Conservation (phyloP, 2,797 vertebrate genomes). For the Eidolon dupreanum region DNA sequence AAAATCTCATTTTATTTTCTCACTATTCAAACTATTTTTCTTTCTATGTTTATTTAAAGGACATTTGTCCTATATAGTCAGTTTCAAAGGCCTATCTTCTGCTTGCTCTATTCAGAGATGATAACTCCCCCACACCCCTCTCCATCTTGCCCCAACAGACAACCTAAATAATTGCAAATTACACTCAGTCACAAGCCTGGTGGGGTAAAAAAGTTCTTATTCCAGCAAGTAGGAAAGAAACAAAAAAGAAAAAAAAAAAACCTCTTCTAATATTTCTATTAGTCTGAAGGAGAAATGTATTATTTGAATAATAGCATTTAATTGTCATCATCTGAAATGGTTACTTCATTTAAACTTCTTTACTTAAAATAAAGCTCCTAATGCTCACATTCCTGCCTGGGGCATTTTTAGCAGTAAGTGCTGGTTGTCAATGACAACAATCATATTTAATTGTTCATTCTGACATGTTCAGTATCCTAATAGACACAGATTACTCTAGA, state of each 20-base stretch:
- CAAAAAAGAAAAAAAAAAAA: neutral
- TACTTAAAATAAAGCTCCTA: constrained; percentile 77
- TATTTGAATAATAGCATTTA: constrained; percentile 37
- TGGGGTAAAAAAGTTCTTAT: neutral
- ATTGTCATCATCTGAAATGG: constrained; percentile 53
- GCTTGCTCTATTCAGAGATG: neutral
- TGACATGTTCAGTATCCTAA: constrained; percentile 82
- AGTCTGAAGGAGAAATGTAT: constrained; percentile 35
- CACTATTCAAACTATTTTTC: constrained; percentile 9
- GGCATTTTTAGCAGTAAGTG: constrained; percentile 75
- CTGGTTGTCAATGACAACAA: constrained; percentile 80
- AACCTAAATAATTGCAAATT: constrained; percentile 55
- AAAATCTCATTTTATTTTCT: neutral
- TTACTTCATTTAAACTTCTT: constrained; percentile 74
- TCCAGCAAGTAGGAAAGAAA: neutral
- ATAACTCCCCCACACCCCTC: neutral
- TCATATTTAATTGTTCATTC: constrained; percentile 85
- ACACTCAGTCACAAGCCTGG: neutral
- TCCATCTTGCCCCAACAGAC: neutral
- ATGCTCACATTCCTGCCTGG: constrained; percentile 24
- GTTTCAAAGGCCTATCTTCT: neutral
- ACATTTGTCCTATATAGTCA: neutral
- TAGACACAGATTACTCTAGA: constrained; percentile 84
- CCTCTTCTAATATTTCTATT: neutral
- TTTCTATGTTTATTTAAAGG: neutral